Base-by-base conservation (phyloP, 2,113 vertebrate genomes). In the Propithecus coquereli region DNA sequence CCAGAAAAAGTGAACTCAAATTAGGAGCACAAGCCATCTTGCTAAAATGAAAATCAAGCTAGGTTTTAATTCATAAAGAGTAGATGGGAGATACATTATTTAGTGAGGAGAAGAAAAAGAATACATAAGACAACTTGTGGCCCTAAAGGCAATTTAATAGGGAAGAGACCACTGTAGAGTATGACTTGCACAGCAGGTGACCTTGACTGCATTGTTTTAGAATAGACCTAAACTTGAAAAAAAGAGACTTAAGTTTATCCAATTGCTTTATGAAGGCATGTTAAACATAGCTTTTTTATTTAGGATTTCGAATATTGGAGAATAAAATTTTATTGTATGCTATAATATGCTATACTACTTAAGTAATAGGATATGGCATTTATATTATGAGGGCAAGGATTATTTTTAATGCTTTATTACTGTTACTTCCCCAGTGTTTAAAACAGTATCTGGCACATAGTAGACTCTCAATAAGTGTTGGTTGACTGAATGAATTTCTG, bases 271-370 rank as follows among this genome's bases (percentile, higher is more conserved):
- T 73, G 50, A 90, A 68, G 59, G 11, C 11, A 37, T 92, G 3
- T 82, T 86, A 76, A 85, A 43, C 40, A 30, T 9, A 71, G 18
- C 37, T 92, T 96, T 94, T 90, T 54, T 70, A 65, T 81, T 3
- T 94, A 80, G 22, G 14, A 80, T 89, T 91, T 91, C 83, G 50
- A 94, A 80, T 61, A n/a, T 77, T 94, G 14, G 61, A 92, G 61
- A 91, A 93, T 50, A 76, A 86, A 89, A 79, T 86, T 77, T 90
- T 45, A 61, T 27, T 82, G 3, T 74, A 47, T 89, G 18, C 81
- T 59, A 30, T 88, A 43, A 94, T 65, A 2, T 87, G 32, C 8
- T 73, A 17, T 68, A 37, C 54, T 91, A 11, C 63, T 82, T 93
- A 88, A 82, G 14, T 83, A 50, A 57, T 91, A 18, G 50, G 63